Conservation (phyloP, 2,888 invertebrate species). For the Sarcophaga variegata region DNA sequence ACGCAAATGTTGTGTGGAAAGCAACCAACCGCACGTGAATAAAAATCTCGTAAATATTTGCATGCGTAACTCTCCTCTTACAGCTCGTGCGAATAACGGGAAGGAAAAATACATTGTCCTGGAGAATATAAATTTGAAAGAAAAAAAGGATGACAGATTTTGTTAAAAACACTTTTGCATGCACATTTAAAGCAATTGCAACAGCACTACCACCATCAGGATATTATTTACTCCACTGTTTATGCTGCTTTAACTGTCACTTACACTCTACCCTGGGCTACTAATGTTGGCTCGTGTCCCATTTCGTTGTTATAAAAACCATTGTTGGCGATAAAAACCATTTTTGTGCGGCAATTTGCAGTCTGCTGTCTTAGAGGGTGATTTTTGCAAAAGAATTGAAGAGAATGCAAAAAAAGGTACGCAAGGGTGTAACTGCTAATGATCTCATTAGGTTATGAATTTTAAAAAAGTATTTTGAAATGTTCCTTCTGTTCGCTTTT, state of each 20-base stretch:
- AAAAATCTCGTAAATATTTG: slow-evolving; percentile 60
- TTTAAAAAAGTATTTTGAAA: slow-evolving; percentile 64
- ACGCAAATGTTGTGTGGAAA: background rate
- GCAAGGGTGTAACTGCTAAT: slow-evolving; percentile 68
- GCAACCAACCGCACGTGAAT: slow-evolving; percentile 21
- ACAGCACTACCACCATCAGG: background rate
- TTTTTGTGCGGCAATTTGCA: background rate
- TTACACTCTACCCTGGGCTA: background rate
- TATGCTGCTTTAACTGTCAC: background rate
- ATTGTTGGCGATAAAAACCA: background rate
- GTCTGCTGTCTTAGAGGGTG: slow-evolving; percentile 17
- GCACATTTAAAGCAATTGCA: background rate
- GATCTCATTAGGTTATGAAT: slow-evolving; percentile 74
- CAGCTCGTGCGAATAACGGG: background rate
- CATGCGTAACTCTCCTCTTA: slow-evolving; percentile 36
- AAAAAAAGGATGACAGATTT: slow-evolving; percentile 11
- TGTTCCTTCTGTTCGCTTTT: background rate
- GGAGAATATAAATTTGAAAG: slow-evolving; percentile 36
- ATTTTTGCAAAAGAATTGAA: slow-evolving; percentile 34
- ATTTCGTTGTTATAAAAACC: background rate
- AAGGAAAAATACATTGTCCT: background rate
- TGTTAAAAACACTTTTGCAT: slow-evolving; percentile 29
- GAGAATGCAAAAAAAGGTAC: background rate
- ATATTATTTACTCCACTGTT: background rate
- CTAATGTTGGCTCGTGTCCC: slow-evolving; percentile 5